These are phyloP conservation scores for Neodiprion pinetum DNA, from an alignment of 1,140 invertebrate species.

Conservation along the genomic window DNA sequence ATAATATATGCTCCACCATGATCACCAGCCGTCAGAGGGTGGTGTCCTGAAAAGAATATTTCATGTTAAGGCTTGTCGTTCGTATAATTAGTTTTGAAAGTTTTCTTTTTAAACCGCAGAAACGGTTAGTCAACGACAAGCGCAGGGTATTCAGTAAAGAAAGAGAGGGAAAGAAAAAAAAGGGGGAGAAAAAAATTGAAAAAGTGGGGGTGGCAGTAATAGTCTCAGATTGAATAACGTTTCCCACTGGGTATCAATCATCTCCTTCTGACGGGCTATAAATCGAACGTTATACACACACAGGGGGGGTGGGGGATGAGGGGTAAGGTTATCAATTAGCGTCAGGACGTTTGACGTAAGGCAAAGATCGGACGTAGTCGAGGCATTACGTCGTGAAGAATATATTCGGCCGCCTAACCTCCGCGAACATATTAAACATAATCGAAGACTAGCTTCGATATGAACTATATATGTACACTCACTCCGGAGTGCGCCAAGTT, in stretches of 20 bases:
- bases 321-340: neutral
- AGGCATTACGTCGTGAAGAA: neutral
- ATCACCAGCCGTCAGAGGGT: neutral
- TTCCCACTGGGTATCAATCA: neutral
- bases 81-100: neutral
- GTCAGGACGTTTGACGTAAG: neutral
- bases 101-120: neutral
- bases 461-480: constrained; percentile 31
- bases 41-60: neutral
- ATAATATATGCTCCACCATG: neutral
- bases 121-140: neutral
- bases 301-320: too few species aligned
- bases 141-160: neutral
- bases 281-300: constrained; percentile 1
- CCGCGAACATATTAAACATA: too few species aligned
- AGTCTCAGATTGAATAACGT: constrained; percentile 7
- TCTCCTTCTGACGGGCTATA: neutral
- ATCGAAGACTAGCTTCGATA: too few species aligned
- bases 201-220: neutral
- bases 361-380: neutral
- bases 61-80: neutral
- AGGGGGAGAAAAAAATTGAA: neutral
- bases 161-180: neutral
- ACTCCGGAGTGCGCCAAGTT: constrained; percentile 52
- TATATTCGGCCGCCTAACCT: too few species aligned